These are phyloP conservation scores for Hiodon tergisus DNA, from an alignment of 2,113 vertebrate genomes.

Conservation along the genomic window DNA sequence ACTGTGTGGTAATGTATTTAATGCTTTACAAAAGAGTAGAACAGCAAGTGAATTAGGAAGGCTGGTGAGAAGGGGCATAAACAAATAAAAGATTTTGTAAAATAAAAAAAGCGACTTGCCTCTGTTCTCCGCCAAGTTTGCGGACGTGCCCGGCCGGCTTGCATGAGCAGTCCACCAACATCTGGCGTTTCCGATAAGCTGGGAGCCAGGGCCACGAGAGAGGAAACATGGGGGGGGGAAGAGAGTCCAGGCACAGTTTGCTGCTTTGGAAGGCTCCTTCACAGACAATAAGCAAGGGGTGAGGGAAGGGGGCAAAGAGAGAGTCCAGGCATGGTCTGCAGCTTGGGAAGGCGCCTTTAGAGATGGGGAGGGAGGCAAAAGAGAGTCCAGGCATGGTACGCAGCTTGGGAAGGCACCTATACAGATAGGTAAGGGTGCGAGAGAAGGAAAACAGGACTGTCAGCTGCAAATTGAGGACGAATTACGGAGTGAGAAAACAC, in stretches of 20 bases:
- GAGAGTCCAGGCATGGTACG: no score
- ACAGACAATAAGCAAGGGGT: neutral
- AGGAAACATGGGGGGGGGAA: constrained; percentile 23
- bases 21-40: neutral
- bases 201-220: constrained; percentile 42
- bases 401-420: neutral
- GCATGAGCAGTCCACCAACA: constrained; percentile 49
- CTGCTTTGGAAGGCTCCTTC: neutral
- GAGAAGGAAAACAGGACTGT: neutral
- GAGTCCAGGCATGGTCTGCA: no score
- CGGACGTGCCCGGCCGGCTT: constrained; percentile 41
- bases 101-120: constrained; percentile 34
- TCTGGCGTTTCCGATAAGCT: constrained; percentile 65
- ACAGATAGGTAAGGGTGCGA: neutral
- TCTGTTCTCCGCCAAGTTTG: constrained; percentile 42
- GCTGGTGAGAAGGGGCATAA: constrained; percentile 32
- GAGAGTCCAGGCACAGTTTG: neutral
- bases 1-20: neutral
- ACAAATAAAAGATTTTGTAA: constrained; percentile 37
- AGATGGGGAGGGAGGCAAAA: neutral
- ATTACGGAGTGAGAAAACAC: no score
- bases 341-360: neutral
- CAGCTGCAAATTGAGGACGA: no score
- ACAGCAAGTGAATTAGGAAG: constrained; percentile 22
- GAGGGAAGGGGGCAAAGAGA: no score